These are phyloP conservation scores for Ceyx cyanopectus DNA, from an alignment of 2,113 vertebrate species.

Conservation along the genomic window DNA sequence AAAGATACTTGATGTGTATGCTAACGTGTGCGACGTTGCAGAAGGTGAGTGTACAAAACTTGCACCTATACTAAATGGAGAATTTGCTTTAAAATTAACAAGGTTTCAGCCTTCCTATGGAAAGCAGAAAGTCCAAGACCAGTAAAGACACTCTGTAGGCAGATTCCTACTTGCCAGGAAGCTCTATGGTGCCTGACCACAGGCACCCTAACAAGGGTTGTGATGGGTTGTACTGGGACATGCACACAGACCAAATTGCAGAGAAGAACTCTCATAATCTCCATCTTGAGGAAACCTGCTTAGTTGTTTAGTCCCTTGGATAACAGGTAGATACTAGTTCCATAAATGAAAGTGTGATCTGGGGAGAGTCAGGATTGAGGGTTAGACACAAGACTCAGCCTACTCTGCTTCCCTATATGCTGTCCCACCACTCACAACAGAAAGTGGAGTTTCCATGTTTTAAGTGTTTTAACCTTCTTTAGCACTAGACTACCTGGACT, in stretches of 20 bases:
- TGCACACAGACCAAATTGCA: fast-evolving
- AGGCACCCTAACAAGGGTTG: too few species aligned
- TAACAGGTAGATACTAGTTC: neutral
- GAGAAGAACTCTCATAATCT: neutral
- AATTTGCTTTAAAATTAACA: neutral
- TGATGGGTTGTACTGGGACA: fast-evolving
- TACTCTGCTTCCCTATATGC: neutral
- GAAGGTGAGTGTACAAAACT: constrained; percentile 83
- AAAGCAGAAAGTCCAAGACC: neutral
- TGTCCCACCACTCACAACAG: neutral
- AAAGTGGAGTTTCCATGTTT: neutral
- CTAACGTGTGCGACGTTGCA: constrained; percentile 89
- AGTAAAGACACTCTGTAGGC: neutral
- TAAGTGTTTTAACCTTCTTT: neutral
- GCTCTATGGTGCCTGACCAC: neutral
- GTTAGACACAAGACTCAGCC: neutral
- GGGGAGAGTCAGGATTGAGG: neutral
- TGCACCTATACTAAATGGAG: neutral
- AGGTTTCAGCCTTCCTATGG: neutral
- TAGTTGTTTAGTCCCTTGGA: neutral
- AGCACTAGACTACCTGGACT: neutral
- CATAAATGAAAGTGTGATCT: neutral
- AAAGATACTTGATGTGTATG: constrained; percentile 95
- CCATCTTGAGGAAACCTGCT: neutral
- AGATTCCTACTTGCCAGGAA: neutral